Conservation (phyloP, 2,797 vertebrate species). For the Rhinichthys osculus region DNA sequence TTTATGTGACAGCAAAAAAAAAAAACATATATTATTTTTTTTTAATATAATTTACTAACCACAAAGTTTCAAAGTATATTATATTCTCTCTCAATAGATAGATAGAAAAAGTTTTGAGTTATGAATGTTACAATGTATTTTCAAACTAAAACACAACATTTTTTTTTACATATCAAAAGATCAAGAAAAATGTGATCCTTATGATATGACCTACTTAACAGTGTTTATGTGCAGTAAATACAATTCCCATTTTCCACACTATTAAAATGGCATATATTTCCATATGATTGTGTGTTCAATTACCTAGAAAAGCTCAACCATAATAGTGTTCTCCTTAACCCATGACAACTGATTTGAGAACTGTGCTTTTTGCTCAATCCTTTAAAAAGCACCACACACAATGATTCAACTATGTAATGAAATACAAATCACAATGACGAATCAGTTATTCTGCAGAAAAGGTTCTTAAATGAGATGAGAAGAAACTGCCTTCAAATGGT, state of each 20-base stretch:
- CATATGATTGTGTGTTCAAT: not conserved
- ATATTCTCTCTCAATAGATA: not conserved
- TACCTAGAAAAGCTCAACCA: not conserved
- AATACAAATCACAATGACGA: constrained; percentile 61
- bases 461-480: constrained; percentile 24
- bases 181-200: no score
- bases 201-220: not conserved
- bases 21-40: no score
- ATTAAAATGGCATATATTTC: constrained; percentile 13
- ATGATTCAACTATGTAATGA: constrained; percentile 56
- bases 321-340: not conserved
- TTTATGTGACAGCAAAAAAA: not conserved
- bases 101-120: not conserved
- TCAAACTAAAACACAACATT: not conserved
- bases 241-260: not conserved
- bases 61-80: not conserved
- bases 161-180: not conserved
- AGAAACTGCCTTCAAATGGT: constrained; percentile 19
- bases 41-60: no score
- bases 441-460: constrained; percentile 61
- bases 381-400: constrained; percentile 32
- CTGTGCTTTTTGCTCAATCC: constrained; percentile 30
- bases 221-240: not conserved
- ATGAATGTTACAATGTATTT: not conserved
- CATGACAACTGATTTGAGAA: constrained; percentile 5